These are phyloP conservation scores for Saturnia japonica DNA, from an alignment of 2,888 invertebrate species.

Conservation along the genomic window DNA sequence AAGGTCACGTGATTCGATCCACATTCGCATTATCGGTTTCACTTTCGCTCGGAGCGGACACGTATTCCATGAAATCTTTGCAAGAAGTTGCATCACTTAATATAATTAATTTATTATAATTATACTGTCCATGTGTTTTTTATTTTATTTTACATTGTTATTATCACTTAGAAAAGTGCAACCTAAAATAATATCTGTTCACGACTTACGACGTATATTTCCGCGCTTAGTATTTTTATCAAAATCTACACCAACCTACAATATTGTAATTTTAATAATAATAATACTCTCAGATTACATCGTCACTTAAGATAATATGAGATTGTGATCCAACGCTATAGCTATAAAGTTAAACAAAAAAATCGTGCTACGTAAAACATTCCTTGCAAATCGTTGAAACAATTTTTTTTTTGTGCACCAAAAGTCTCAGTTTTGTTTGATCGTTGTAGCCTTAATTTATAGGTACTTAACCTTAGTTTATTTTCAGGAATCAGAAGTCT, in stretches of 20 bases:
- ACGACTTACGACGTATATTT: background rate
- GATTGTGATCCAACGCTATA: too few relatives aligned
- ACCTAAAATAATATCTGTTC: background rate
- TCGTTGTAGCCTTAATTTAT: background rate
- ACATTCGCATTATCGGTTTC: conserved; percentile 11
- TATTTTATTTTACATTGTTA: background rate
- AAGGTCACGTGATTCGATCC: conserved; percentile 25
- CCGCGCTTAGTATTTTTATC: background rate
- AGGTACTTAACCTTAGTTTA: background rate
- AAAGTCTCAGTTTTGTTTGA: background rate
- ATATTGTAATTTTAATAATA: background rate
- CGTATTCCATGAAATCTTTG: background rate
- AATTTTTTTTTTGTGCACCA: background rate
- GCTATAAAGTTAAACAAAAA: background rate
- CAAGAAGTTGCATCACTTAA: background rate
- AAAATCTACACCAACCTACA: background rate
- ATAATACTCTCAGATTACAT: too few relatives aligned
- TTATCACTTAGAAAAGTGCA: background rate
- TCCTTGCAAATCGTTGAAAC: background rate
- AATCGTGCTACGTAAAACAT: background rate
- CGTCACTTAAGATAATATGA: too few relatives aligned
- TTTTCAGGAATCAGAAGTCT: background rate
- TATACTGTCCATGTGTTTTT: background rate
- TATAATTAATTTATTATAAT: background rate
- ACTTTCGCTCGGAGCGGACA: background rate